phyloP scores from a whole-genome alignment of 1,140 invertebrate genomes.

The Orchesella cincta region DNA sequence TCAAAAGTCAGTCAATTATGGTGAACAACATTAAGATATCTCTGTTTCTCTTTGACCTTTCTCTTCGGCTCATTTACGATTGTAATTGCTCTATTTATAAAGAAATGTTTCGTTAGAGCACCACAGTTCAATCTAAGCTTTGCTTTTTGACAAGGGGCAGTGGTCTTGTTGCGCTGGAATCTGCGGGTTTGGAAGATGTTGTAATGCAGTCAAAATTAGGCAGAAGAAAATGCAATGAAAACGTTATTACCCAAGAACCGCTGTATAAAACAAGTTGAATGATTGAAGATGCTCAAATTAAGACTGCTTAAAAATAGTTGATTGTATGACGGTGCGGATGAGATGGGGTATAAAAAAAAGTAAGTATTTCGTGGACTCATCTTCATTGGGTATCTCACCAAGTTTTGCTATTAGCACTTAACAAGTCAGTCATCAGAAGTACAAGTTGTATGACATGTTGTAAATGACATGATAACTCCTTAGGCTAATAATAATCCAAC shows the following conservation, averaged over 20 bases:
- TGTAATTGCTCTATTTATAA: conserved; percentile 22
- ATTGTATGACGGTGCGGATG: not conserved
- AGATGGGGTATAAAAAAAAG: not conserved
- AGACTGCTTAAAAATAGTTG: not conserved
- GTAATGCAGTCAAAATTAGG: no score
- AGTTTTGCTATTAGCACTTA: conserved; percentile 10
- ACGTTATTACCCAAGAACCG: no score
- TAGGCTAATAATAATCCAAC: conserved; percentile 14
- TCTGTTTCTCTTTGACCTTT: not conserved
- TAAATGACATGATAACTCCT: conserved; percentile 25
- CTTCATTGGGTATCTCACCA: conserved; percentile 13
- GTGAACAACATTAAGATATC: not conserved
- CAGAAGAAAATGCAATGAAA: no score
- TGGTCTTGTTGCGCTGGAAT: no score
- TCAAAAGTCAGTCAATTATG: not conserved
- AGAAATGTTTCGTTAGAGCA: conserved; percentile 1
- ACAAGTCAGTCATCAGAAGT: conserved; percentile 23
- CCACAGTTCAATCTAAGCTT: no score
- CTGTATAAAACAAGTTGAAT: no score
- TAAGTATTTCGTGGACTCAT: not conserved
- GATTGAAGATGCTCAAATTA: conserved; percentile 18
- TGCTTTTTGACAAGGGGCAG: no score
- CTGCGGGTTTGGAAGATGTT: no score
- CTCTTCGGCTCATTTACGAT: conserved; percentile 16
- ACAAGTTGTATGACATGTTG: conserved; percentile 28